Conservation (phyloP, 2,797 vertebrate genomes). For the Gymnothorax reevesii region DNA sequence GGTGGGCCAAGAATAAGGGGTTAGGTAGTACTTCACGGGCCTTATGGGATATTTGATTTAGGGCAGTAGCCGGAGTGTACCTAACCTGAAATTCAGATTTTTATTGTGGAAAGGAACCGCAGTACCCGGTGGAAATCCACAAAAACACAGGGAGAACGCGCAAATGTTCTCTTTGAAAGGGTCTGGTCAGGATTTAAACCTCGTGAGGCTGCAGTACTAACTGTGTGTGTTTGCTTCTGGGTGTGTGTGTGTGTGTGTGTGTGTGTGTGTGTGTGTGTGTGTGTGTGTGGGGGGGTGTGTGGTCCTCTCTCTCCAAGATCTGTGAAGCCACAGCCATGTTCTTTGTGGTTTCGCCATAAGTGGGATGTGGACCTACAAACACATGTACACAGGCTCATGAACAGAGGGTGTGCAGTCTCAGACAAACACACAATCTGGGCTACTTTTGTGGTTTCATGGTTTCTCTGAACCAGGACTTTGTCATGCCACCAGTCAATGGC, state of each 20-base stretch:
- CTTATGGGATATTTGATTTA: too few species aligned
- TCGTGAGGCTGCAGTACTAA: too few species aligned
- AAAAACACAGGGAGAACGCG: too few species aligned
- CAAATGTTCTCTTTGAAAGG: too few species aligned
- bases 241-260: background rate
- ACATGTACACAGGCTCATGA: background rate
- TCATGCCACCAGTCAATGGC: background rate
- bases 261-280: background rate
- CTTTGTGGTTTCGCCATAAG: constrained; percentile 68
- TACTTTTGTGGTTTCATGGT: background rate
- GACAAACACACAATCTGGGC: constrained; percentile 35
- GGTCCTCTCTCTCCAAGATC: constrained; percentile 48
- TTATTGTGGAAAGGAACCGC: too few species aligned
- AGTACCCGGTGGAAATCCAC: too few species aligned
- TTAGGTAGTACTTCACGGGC: too few species aligned
- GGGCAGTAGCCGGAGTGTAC: too few species aligned
- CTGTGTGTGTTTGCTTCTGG: too few species aligned
- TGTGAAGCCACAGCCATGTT: constrained; percentile 65
- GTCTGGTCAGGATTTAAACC: too few species aligned
- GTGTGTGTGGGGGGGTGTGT: background rate
- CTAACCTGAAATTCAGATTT: too few species aligned
- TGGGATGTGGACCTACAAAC: constrained; percentile 32
- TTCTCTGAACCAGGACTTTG: background rate
- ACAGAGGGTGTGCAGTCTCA: constrained; percentile 54
- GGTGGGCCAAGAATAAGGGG: too few species aligned